Conservation (phyloP, 2,888 invertebrate species). For the Subacronicta megacephala region DNA sequence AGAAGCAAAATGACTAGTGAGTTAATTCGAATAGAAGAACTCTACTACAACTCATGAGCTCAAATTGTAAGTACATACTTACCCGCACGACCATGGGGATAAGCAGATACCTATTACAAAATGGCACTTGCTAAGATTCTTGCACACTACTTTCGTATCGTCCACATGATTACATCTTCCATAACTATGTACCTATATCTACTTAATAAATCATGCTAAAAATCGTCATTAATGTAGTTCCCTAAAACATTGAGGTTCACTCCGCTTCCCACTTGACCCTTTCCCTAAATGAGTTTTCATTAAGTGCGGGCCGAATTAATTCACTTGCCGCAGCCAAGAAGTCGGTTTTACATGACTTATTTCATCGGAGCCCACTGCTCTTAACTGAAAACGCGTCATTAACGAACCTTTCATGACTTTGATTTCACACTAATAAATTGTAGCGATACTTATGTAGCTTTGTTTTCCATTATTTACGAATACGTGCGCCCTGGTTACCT, state of each 20-base stretch:
- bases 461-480: neutral
- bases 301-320: constrained; percentile 41
- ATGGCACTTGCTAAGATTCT: too few species aligned
- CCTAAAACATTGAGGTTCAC: constrained; percentile 30
- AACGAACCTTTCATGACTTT: constrained; percentile 11
- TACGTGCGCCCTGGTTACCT: constrained; percentile 12
- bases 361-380: constrained; percentile 16
- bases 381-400: constrained; percentile 17
- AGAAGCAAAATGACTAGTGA: neutral
- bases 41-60: neutral
- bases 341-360: constrained; percentile 31
- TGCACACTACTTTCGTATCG: too few species aligned
- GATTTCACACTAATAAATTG: constrained; percentile 2
- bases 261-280: constrained; percentile 41
- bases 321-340: constrained; percentile 22
- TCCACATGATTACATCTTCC: too few species aligned
- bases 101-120: too few species aligned
- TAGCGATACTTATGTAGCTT: neutral
- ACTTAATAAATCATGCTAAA: constrained; percentile 15
- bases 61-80: neutral
- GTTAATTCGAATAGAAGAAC: neutral
- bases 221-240: constrained; percentile 22
- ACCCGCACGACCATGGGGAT: too few species aligned
- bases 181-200: too few species aligned
- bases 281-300: constrained; percentile 47